Evolutionary conservation across 2,888 invertebrate species (phyloP).

Genomic region (Harpalus rubripes): DNA sequence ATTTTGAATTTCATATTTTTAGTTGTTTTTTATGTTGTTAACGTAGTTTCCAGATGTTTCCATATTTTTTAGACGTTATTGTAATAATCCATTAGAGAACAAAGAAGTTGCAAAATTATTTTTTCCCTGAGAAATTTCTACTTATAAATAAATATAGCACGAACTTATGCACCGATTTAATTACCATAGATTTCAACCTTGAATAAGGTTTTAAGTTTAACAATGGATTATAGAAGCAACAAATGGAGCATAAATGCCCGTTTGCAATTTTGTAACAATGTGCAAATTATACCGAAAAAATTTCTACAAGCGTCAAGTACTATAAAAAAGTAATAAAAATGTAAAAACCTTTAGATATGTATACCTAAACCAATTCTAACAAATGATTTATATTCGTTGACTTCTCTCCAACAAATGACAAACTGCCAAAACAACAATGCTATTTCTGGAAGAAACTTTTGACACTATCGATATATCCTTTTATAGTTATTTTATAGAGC

Average conservation of each 20-base stretch:
- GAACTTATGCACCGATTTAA: too few species aligned
- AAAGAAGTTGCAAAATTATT: too few species aligned
- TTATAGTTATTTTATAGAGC: slow-evolving; percentile 62
- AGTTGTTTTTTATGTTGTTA: too few species aligned
- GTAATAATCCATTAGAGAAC: too few species aligned
- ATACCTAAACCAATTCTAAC: not conserved
- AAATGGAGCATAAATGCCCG: not conserved
- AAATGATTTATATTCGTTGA: slow-evolving; percentile 9
- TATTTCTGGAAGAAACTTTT: slow-evolving; percentile 31
- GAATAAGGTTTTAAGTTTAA: too few species aligned
- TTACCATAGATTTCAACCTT: too few species aligned
- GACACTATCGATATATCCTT: slow-evolving; percentile 48
- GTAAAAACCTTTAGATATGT: slow-evolving; percentile 38
- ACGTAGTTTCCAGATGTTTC: too few species aligned
- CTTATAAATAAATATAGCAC: too few species aligned
- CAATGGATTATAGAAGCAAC: not conserved
- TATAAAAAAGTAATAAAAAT: slow-evolving; percentile 47
- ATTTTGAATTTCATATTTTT: too few species aligned
- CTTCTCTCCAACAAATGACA: slow-evolving; percentile 2
- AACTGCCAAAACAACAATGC: slow-evolving; percentile 42
- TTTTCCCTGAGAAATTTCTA: too few species aligned
- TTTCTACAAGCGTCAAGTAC: slow-evolving; percentile 10
- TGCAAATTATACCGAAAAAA: slow-evolving; percentile 13
- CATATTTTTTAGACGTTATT: too few species aligned
- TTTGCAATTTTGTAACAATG: not conserved